Conservation (phyloP, 2,888 invertebrate genomes). For the Deroplatys truncata region DNA sequence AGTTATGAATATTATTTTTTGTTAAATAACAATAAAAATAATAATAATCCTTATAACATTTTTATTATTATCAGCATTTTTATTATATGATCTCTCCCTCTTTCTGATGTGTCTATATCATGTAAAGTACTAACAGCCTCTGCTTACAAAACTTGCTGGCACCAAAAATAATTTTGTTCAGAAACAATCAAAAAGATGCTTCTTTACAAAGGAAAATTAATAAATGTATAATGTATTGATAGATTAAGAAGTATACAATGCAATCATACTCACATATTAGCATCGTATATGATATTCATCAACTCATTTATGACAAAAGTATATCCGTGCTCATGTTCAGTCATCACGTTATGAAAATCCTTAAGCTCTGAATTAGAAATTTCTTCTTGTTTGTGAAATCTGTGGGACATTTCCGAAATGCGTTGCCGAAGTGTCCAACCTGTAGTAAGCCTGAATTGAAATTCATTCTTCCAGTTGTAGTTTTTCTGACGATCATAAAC, state of each 20-base stretch:
- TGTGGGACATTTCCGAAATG: constrained; percentile 46
- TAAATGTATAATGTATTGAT: background rate
- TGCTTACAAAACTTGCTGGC: too few species aligned
- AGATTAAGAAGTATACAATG: background rate
- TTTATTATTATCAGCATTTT: too few species aligned
- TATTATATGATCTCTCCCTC: too few species aligned
- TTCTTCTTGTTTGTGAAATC: constrained; percentile 47
- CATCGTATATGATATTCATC: constrained; percentile 38
- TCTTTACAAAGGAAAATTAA: too few species aligned
- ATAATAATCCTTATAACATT: too few species aligned
- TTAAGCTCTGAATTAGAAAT: constrained; percentile 46
- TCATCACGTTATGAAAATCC: constrained; percentile 45
- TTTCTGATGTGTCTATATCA: too few species aligned
- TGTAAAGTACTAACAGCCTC: too few species aligned
- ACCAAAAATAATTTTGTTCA: too few species aligned
- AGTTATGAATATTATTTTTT: too few species aligned
- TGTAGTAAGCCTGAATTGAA: constrained; percentile 40
- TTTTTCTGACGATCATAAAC: constrained; percentile 39
- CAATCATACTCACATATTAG: constrained; percentile 36
- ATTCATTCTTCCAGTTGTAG: constrained; percentile 43
- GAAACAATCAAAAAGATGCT: too few species aligned
- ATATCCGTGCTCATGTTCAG: constrained; percentile 45
- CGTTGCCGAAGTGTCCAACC: constrained; percentile 40
- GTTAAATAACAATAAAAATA: too few species aligned
- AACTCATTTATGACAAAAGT: constrained; percentile 47